phyloP scores from a whole-genome alignment of 2,113 vertebrate species.

The Thermophis baileyi region DNA sequence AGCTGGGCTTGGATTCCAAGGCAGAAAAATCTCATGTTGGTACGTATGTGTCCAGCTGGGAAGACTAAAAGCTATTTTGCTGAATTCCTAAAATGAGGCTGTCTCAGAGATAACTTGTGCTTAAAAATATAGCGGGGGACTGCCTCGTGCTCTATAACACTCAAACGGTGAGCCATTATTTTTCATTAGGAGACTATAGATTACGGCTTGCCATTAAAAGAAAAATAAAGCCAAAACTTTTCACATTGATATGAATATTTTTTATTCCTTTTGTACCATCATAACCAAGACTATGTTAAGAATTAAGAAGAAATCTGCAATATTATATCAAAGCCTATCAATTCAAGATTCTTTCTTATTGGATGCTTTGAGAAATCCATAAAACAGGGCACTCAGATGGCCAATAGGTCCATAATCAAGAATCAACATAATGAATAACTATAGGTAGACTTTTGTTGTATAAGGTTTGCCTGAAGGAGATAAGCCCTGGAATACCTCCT shows the following conservation, averaged over 20 bases:
- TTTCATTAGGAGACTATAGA: constrained; percentile 26
- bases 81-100: neutral
- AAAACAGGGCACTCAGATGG: neutral
- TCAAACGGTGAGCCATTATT: neutral
- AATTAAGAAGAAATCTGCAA: neutral
- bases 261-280: neutral
- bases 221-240: constrained; percentile 1
- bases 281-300: neutral
- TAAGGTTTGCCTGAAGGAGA: neutral
- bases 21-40: constrained; percentile 54
- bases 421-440: neutral
- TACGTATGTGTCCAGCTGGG: constrained; percentile 49
- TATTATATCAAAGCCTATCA: neutral
- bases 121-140: neutral
- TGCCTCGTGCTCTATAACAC: neutral
- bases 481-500: neutral
- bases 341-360: neutral
- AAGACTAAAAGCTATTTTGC: constrained; percentile 28
- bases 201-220: neutral
- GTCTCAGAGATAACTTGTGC: constrained; percentile 8
- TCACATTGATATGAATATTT: constrained; percentile 1
- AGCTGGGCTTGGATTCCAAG: constrained; percentile 53
- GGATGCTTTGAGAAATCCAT: neutral
- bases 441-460: neutral
- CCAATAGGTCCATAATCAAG: neutral